Conservation (phyloP, 2,888 invertebrate genomes). For the Didymodactylos carnosus region DNA sequence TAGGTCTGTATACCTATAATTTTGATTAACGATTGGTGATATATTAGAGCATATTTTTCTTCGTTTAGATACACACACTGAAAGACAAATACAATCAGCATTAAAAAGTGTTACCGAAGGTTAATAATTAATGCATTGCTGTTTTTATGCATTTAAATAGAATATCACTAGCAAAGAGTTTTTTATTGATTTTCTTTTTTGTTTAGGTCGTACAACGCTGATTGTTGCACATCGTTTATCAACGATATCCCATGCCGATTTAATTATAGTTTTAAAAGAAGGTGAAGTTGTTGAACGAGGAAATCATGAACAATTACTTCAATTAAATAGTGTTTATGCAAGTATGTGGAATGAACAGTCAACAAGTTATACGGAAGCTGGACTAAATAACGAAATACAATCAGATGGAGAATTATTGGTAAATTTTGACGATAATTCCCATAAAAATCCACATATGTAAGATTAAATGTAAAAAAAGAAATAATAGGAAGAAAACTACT, state of each 20-base stretch:
- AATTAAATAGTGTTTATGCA: conserved; percentile 53
- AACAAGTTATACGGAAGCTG: background rate
- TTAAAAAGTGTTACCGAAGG: background rate
- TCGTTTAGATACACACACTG: conserved; percentile 84
- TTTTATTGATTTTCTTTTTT: conserved; percentile 45
- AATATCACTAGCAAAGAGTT: conserved; percentile 49
- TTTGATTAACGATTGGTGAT: background rate
- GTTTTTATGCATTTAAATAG: too few relatives aligned
- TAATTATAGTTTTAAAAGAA: conserved; percentile 72
- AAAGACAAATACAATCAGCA: conserved; percentile 58
- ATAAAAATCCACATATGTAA: too few relatives aligned
- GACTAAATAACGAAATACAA: too few relatives aligned
- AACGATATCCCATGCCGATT: conserved; percentile 78
- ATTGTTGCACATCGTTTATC: conserved; percentile 78
- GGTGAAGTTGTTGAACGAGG: conserved; percentile 78
- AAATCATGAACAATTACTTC: conserved; percentile 52
- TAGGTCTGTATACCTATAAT: conserved; percentile 29
- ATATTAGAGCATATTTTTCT: background rate
- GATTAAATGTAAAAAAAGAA: too few relatives aligned
- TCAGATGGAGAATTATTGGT: background rate
- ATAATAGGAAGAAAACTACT: too few relatives aligned
- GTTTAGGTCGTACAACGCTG: conserved; percentile 66
- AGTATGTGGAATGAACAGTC: conserved; percentile 76
- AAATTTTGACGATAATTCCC: too few relatives aligned
- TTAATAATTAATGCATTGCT: too few relatives aligned